Percentiles rank a stretch among this genome's conserved stretches.
Conservation (phyloP, 1,140 invertebrate genomes). For the Phocides pigmalion region DNA sequence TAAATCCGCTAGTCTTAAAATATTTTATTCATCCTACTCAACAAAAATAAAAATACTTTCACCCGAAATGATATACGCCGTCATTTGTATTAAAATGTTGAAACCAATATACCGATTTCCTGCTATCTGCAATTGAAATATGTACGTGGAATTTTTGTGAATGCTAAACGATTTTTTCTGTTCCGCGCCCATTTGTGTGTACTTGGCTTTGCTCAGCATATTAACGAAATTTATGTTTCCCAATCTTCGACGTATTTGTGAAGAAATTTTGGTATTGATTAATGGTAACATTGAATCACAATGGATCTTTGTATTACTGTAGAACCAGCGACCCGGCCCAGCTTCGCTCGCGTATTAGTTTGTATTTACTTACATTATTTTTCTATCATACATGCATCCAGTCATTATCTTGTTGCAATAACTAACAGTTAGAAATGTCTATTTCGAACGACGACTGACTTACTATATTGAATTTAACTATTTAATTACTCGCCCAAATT, state of each 20-base stretch:
- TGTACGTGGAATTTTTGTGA: slow-evolving; percentile 20
- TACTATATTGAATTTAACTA: too few relatives aligned
- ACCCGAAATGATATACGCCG: slow-evolving; percentile 14
- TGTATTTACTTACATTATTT: too few relatives aligned
- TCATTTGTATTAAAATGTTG: slow-evolving; percentile 19
- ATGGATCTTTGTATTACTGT: too few relatives aligned
- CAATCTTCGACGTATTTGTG: neutral
- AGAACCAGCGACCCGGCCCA: too few relatives aligned
- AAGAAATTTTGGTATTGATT: too few relatives aligned
- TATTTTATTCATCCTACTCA: slow-evolving; percentile 20
- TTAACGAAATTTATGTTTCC: slow-evolving; percentile 10
- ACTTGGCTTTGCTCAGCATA: slow-evolving; percentile 10
- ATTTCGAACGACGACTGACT: too few relatives aligned
- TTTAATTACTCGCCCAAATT: too few relatives aligned
- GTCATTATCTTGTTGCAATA: too few relatives aligned
- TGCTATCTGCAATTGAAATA: slow-evolving; percentile 22
- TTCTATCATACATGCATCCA: too few relatives aligned
- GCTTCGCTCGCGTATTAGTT: too few relatives aligned
- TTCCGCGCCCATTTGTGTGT: slow-evolving; percentile 4
- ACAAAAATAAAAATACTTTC: slow-evolving; percentile 2
- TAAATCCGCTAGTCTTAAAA: neutral
- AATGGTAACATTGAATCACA: too few relatives aligned
- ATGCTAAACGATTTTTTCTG: slow-evolving; percentile 15
- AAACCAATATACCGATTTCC: slow-evolving; percentile 22
- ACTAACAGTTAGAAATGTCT: too few relatives aligned